phyloP scores from a whole-genome alignment of 37 sponge, comb jelly and placozoan species.

The Halisarca cf. caerulea region DNA sequence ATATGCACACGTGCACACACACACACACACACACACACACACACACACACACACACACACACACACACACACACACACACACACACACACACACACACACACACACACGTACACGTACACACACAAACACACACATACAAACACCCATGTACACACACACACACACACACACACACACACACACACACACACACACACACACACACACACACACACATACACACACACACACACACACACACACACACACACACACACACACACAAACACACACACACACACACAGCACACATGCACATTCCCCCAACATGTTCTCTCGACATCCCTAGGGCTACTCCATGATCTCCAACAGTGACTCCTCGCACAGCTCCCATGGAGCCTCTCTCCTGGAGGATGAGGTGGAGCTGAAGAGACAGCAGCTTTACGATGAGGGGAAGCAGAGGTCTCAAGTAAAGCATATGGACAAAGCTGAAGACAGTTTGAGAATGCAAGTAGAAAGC shows the following conservation, averaged over 20 bases:
- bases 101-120: no score
- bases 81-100: no score
- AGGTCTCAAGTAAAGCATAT: neutral
- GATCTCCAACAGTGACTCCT: constrained; percentile 37
- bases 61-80: no score
- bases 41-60: no score
- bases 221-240: no score
- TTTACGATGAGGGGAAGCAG: constrained; percentile 27
- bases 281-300: neutral
- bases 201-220: no score
- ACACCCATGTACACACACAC: no score
- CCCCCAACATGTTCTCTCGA: neutral
- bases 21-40: no score
- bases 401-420: constrained; percentile 48
- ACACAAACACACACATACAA: no score
- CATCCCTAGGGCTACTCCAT: constrained; percentile 16
- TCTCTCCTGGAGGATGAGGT: constrained; percentile 10
- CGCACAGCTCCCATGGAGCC: constrained; percentile 1
- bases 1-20: neutral
- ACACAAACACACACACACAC: neutral
- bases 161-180: no score
- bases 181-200: no score
- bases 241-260: no score
- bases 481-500: neutral
- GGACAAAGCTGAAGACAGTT: neutral